These are phyloP conservation scores for Stenchaetothrips biformis DNA, from an alignment of 2,888 invertebrate species.

Conservation along the genomic window DNA sequence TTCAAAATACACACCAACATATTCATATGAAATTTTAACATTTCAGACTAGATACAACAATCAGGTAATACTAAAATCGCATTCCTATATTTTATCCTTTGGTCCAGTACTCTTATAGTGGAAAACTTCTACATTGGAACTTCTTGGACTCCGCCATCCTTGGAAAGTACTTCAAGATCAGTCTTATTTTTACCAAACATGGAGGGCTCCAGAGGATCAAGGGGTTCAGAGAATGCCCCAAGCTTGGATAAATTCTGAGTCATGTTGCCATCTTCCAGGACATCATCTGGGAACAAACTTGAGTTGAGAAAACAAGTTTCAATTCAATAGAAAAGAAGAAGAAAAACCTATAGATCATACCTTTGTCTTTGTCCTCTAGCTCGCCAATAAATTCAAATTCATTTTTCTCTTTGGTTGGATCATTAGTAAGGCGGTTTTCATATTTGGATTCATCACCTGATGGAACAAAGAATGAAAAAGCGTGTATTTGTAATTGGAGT, in stretches of 20 bases:
- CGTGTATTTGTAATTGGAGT: too few relatives aligned
- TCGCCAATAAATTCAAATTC: conserved; percentile 21
- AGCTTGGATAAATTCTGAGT: not conserved
- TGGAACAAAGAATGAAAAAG: too few relatives aligned
- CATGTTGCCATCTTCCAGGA: not conserved
- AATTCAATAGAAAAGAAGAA: not conserved
- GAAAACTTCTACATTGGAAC: not conserved
- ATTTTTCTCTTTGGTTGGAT: not conserved
- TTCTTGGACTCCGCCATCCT: not conserved
- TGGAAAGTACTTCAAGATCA: not conserved
- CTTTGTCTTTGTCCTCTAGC: not conserved
- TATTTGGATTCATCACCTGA: not conserved
- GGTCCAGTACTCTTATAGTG: not conserved
- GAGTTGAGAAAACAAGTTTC: not conserved
- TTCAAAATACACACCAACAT: not conserved
- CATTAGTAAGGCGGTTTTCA: conserved; percentile 1
- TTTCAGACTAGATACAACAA: not conserved
- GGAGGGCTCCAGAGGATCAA: not conserved
- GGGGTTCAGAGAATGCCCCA: not conserved
- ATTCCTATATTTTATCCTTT: not conserved
- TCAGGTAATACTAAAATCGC: not conserved
- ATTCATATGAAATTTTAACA: not conserved
- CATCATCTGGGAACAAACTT: not conserved
- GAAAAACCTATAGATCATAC: not conserved
- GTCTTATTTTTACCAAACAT: not conserved